Conservation (phyloP, 2,888 invertebrate species). For the Polia nebulosa region DNA sequence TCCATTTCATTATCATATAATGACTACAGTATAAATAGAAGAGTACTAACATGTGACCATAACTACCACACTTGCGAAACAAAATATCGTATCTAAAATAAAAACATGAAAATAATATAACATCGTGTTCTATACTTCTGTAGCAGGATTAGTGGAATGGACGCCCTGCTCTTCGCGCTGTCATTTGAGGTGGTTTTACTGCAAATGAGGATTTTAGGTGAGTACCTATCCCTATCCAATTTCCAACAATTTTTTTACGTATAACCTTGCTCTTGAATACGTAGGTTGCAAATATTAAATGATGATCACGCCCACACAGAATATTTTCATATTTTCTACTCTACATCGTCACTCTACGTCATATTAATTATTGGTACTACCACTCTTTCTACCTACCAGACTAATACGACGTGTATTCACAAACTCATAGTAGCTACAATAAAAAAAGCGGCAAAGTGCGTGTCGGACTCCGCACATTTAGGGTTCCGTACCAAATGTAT, state of each 20-base stretch:
- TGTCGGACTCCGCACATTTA: too few relatives aligned
- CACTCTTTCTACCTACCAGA: too few relatives aligned
- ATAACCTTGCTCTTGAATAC: neutral
- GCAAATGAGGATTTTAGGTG: constrained; percentile 83
- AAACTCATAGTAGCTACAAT: too few relatives aligned
- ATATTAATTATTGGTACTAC: too few relatives aligned
- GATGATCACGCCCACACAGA: neutral
- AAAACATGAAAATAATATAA: constrained; percentile 22
- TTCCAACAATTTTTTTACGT: constrained; percentile 1
- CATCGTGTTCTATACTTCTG: constrained; percentile 54
- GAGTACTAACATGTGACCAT: neutral
- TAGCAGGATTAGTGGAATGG: constrained; percentile 77
- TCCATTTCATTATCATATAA: constrained; percentile 14
- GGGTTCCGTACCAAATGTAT: too few relatives aligned
- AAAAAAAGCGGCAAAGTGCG: too few relatives aligned
- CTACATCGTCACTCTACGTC: neutral
- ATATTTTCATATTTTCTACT: neutral
- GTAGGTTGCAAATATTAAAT: neutral
- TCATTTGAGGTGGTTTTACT: constrained; percentile 82
- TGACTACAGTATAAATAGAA: too few relatives aligned
- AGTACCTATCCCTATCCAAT: constrained; percentile 50
- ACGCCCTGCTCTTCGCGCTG: constrained; percentile 82
- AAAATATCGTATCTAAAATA: constrained; percentile 9
- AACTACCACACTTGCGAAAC: neutral
- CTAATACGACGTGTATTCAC: too few relatives aligned